Conservation (phyloP, 2,113 vertebrate species). For the Lophura nycthemera region DNA sequence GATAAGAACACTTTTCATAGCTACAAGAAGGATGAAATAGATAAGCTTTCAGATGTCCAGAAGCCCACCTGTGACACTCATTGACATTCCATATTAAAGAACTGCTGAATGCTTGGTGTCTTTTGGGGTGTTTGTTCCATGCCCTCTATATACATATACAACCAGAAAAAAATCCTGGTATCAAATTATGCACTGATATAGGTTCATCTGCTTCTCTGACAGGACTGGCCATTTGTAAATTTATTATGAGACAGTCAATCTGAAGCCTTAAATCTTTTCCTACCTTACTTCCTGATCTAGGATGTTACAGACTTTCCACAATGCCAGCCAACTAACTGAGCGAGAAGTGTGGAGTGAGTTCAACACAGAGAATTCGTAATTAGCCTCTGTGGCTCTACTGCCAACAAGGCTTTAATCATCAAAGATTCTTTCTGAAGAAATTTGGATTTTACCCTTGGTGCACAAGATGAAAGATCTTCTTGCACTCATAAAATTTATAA, state of each 20-base stretch:
- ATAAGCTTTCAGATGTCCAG: neutral
- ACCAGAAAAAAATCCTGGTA: neutral
- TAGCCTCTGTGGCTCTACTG: neutral
- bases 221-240: neutral
- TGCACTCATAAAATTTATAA: neutral
- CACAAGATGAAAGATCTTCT: neutral
- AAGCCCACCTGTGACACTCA: neutral
- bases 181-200: neutral
- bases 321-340: neutral
- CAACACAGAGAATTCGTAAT: constrained; percentile 9
- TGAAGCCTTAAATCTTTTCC: neutral
- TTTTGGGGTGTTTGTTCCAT: neutral
- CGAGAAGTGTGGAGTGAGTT: neutral
- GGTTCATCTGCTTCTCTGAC: neutral
- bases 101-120: neutral
- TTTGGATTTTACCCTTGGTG: neutral
- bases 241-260: neutral
- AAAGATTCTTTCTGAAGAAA: constrained; percentile 11
- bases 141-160: neutral
- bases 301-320: neutral
- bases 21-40: neutral
- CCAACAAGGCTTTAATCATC: neutral
- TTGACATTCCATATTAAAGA: neutral
- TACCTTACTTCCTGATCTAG: neutral
- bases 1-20: neutral